Conservation (phyloP, 1,140 invertebrate genomes). For the Lepidurus arcticus region DNA sequence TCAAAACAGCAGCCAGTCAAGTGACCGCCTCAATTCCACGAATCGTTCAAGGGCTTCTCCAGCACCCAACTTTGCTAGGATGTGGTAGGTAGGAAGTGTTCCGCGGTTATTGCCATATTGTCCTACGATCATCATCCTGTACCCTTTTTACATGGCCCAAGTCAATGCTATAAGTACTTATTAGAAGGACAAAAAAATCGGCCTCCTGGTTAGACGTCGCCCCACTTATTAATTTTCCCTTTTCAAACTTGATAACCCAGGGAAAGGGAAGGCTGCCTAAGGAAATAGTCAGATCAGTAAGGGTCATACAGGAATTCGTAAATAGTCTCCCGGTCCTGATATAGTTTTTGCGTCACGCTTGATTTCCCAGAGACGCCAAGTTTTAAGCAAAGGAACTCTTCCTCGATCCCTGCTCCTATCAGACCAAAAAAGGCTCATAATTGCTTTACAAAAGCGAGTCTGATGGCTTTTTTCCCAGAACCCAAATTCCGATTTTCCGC, state of each 20-base stretch:
- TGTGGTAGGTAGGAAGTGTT: too few species aligned
- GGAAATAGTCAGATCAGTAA: slow-evolving; percentile 6
- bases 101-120: too few species aligned
- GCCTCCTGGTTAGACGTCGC: too few species aligned
- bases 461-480: too few species aligned
- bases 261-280: background rate
- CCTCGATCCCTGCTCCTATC: background rate
- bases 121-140: too few species aligned
- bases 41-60: slow-evolving; percentile 3
- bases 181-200: too few species aligned
- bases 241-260: background rate
- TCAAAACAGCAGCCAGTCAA: background rate
- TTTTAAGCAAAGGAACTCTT: too few species aligned
- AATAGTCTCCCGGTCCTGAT: background rate
- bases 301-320: background rate
- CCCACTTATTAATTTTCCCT: too few species aligned
- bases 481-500: too few species aligned
- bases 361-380: background rate
- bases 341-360: slow-evolving; percentile 7
- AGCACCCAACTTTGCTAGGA: background rate
- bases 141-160: too few species aligned
- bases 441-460: too few species aligned
- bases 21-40: background rate
- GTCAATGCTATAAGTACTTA: too few species aligned
- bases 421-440: background rate